A percentile compares a stretch with the other conserved stretches of the same genome.
Evolutionary conservation across 92 coral and sea anemone genomes (phyloP).

Genomic region (Virgularia gustaviana): DNA sequence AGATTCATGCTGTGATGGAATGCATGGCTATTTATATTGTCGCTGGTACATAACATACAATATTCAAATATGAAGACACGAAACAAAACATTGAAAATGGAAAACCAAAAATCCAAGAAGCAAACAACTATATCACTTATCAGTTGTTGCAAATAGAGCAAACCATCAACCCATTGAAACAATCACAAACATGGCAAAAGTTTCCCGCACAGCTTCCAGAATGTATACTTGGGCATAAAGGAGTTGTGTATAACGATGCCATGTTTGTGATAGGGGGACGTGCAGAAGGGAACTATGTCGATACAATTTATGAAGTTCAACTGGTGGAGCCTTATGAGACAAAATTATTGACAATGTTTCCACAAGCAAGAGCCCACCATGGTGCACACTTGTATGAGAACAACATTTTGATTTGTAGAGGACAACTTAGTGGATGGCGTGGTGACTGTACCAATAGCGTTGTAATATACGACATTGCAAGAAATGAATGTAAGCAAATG

Average conservation of each 20-base stretch:
- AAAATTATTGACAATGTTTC: background rate
- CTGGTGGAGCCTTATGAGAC: background rate
- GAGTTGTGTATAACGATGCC: background rate
- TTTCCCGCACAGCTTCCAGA: background rate
- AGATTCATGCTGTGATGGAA: too few relatives aligned
- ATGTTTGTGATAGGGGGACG: constrained; percentile 9
- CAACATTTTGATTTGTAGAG: constrained; percentile 16
- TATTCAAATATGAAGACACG: too few relatives aligned
- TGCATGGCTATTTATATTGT: too few relatives aligned
- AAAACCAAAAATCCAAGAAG: too few relatives aligned
- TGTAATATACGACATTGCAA: background rate
- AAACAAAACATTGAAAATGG: too few relatives aligned
- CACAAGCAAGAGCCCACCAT: constrained; percentile 10
- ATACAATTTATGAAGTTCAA: constrained; percentile 3
- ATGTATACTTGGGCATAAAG: background rate
- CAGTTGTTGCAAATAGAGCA: too few relatives aligned
- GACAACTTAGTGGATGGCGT: background rate
- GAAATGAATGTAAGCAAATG: background rate
- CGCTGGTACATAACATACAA: too few relatives aligned
- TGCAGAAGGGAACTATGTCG: background rate
- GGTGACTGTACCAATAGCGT: background rate
- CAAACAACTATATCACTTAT: too few relatives aligned
- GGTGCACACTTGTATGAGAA: background rate
- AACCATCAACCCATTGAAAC: too few relatives aligned
- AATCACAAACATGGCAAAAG: background rate